These are phyloP conservation scores for Drosophila mayri DNA, from an alignment of 1,140 invertebrate genomes.

Conservation along the genomic window DNA sequence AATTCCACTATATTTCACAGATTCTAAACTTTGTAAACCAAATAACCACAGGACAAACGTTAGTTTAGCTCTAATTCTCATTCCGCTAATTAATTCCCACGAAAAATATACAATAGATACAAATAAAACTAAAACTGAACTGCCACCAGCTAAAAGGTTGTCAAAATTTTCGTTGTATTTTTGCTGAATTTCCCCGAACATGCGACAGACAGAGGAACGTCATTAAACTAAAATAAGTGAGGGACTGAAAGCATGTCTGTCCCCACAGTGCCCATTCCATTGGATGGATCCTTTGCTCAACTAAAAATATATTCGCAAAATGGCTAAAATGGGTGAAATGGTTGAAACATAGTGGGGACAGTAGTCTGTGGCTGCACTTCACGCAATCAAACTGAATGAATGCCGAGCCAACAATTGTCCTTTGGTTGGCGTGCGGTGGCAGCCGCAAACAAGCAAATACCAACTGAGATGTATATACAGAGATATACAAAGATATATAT, in stretches of 20 bases:
- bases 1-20: neutral
- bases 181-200: slow-evolving; percentile 17
- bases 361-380: slow-evolving; percentile 59
- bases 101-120: slow-evolving; percentile 10
- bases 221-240: slow-evolving; percentile 73
- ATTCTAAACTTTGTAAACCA: neutral
- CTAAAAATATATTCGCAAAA: slow-evolving; percentile 61
- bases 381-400: slow-evolving; percentile 72
- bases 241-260: slow-evolving; percentile 12
- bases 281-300: slow-evolving; percentile 16
- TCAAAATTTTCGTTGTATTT: slow-evolving; percentile 7
- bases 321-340: slow-evolving; percentile 35
- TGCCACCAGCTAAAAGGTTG: slow-evolving; percentile 23
- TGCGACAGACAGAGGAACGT: slow-evolving; percentile 61
- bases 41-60: neutral
- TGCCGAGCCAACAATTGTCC: slow-evolving; percentile 60
- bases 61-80: neutral
- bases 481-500: slow-evolving; percentile 1
- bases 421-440: slow-evolving; percentile 43
- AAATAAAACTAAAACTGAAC: slow-evolving; percentile 20
- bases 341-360: slow-evolving; percentile 17
- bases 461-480: slow-evolving; percentile 31
- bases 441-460: slow-evolving; percentile 32
- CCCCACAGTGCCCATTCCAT: slow-evolving; percentile 4
- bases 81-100: neutral